These are phyloP conservation scores for Cyphomyrus discorhynchus DNA, from an alignment of 2,113 vertebrate genomes.

Conservation along the genomic window DNA sequence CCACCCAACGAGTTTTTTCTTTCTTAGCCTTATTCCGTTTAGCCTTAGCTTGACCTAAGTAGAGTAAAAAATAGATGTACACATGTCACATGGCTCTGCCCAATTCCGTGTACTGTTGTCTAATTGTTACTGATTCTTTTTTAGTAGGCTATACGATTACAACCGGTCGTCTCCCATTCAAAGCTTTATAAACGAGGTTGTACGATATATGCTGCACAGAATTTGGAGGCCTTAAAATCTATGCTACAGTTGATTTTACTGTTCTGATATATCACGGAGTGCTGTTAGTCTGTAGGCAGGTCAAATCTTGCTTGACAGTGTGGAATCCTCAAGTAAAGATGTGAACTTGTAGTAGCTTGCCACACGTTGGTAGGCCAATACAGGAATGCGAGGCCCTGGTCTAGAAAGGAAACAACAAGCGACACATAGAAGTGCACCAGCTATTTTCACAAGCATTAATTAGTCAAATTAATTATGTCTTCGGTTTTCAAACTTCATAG, in stretches of 20 bases:
- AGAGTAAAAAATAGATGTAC: not conserved
- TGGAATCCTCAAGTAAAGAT: slow-evolving; percentile 53
- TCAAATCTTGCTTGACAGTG: slow-evolving; percentile 62
- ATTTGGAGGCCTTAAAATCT: not conserved
- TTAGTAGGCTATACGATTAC: not conserved
- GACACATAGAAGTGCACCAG: not conserved
- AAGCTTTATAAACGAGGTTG: not conserved
- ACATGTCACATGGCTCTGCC: not conserved
- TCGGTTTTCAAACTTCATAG: not conserved
- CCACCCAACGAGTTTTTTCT: not conserved
- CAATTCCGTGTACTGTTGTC: not conserved
- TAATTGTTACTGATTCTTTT: not conserved
- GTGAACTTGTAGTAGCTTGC: slow-evolving; percentile 68
- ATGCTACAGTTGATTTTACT: not conserved
- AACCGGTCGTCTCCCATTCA: not conserved
- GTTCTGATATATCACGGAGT: not conserved
- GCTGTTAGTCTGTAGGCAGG: slow-evolving; percentile 48
- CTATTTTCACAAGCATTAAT: not conserved
- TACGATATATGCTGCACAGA: not conserved
- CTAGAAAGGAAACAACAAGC: slow-evolving; percentile 20
- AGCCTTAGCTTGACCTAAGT: not conserved
- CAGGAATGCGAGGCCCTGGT: slow-evolving; percentile 66
- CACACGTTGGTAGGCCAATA: slow-evolving; percentile 62
- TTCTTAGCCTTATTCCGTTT: not conserved
- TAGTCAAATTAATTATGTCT: not conserved